Percentiles rank a stretch among this genome's conserved stretches.
Evolutionary conservation across 2,888 invertebrate species (phyloP).

Genomic region (Rhingia rostrata): DNA sequence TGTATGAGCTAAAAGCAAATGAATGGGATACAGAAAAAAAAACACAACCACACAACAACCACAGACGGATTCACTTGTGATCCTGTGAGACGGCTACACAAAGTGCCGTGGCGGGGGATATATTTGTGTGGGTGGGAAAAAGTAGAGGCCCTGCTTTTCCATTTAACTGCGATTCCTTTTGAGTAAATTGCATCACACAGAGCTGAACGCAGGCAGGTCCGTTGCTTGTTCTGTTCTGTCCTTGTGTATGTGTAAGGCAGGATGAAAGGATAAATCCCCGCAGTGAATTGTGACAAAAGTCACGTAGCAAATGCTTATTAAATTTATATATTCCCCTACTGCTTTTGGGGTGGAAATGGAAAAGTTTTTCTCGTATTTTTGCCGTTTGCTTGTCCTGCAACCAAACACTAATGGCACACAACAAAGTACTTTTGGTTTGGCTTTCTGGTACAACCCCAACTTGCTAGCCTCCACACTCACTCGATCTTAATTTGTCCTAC

Average conservation of each 20-base stretch:
- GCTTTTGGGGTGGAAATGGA: constrained; percentile 40
- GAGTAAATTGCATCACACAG: constrained; percentile 36
- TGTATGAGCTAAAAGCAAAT: constrained; percentile 27
- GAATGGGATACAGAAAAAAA: not conserved
- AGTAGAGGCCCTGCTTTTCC: constrained; percentile 5
- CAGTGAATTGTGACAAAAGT: constrained; percentile 67
- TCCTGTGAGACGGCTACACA: constrained; percentile 28
- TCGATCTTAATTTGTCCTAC: constrained; percentile 4
- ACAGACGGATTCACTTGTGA: constrained; percentile 45
- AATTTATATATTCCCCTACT: constrained; percentile 50
- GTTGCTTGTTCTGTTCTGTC: not conserved
- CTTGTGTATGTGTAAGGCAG: constrained; percentile 20
- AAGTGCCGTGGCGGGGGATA: not conserved
- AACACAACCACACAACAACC: not conserved
- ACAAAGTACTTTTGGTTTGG: constrained; percentile 66
- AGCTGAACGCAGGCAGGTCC: not conserved
- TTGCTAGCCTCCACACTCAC: constrained; percentile 5
- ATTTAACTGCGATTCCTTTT: constrained; percentile 44
- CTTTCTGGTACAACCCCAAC: constrained; percentile 64
- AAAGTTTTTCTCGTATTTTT: constrained; percentile 35
- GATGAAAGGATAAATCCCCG: constrained; percentile 55
- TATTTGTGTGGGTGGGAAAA: no score
- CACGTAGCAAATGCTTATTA: constrained; percentile 68
- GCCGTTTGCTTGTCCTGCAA: constrained; percentile 16
- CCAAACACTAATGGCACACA: constrained; percentile 67